phyloP scores from a whole-genome alignment of 2,888 invertebrate genomes.

The Imbricaverruca yamaguchii region DNA sequence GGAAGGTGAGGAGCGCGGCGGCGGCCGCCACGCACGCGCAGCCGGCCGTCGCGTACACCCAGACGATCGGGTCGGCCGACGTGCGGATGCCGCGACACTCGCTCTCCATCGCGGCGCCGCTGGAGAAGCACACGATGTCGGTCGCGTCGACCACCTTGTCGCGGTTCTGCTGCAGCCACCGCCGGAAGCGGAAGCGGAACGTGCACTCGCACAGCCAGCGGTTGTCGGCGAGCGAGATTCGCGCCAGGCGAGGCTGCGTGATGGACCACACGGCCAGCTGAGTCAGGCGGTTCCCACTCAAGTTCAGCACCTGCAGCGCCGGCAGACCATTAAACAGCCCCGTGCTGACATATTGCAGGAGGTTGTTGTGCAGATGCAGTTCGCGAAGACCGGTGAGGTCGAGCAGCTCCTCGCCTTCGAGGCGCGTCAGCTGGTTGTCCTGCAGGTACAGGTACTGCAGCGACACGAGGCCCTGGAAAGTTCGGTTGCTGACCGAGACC shows the following conservation, averaged over 20 bases:
- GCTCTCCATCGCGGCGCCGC: slow-evolving; percentile 1
- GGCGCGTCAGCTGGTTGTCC: slow-evolving; percentile 60
- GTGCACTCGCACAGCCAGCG: slow-evolving; percentile 79
- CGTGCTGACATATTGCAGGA: slow-evolving; percentile 60
- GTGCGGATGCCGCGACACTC: neutral
- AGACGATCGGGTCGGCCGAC: neutral
- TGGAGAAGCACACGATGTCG: slow-evolving; percentile 25
- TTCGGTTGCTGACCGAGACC: slow-evolving; percentile 63
- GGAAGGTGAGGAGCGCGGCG: neutral
- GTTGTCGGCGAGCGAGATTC: slow-evolving; percentile 47
- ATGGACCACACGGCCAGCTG: slow-evolving; percentile 58
- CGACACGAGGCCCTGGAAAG: slow-evolving; percentile 69
- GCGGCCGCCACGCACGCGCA: neutral
- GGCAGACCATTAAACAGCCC: slow-evolving; percentile 60
- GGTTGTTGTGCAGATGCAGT: slow-evolving; percentile 67
- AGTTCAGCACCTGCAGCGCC: slow-evolving; percentile 55
- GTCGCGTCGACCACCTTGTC: slow-evolving; percentile 43
- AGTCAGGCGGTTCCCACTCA: slow-evolving; percentile 64
- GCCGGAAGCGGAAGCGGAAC: slow-evolving; percentile 41
- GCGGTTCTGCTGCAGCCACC: slow-evolving; percentile 55
- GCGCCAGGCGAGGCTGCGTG: slow-evolving; percentile 45
- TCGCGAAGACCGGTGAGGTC: slow-evolving; percentile 62
- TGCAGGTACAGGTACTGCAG: slow-evolving; percentile 67
- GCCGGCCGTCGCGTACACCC: neutral
- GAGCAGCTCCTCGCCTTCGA: slow-evolving; percentile 61